Conservation (phyloP, 2,113 vertebrate genomes). For the Pteronura brasiliensis region DNA sequence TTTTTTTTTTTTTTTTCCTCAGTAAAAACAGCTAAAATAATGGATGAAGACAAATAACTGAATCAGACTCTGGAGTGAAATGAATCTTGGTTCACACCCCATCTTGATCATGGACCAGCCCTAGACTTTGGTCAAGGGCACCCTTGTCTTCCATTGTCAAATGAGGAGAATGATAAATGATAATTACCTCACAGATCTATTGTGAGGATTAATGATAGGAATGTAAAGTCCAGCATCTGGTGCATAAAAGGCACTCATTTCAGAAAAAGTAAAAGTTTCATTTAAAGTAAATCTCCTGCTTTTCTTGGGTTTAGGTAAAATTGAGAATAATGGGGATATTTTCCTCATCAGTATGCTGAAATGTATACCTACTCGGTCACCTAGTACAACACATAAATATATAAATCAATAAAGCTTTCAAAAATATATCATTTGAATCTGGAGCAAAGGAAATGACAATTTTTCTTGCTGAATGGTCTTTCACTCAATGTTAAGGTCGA, state of each 20-base stretch:
- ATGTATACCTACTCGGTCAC: conserved; percentile 44
- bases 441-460: conserved; percentile 69
- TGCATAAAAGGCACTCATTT: conserved; percentile 8
- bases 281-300: conserved; percentile 17
- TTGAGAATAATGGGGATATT: conserved; percentile 38
- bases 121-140: neutral
- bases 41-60: neutral
- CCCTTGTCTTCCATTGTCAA: neutral
- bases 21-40: neutral
- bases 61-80: neutral
- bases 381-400: conserved; percentile 49
- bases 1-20: conserved; percentile 5
- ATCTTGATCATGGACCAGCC: neutral
- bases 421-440: conserved; percentile 33
- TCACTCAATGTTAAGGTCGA: conserved; percentile 28
- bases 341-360: conserved; percentile 48
- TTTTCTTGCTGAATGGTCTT: conserved; percentile 58
- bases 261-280: neutral
- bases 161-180: neutral
- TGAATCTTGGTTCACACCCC: neutral
- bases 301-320: conserved; percentile 47
- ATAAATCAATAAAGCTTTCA: conserved; percentile 65
- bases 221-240: neutral
- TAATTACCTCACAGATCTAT: neutral
- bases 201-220: neutral